Conservation (phyloP, 2,797 vertebrate species). For the Borostomias antarcticus region DNA sequence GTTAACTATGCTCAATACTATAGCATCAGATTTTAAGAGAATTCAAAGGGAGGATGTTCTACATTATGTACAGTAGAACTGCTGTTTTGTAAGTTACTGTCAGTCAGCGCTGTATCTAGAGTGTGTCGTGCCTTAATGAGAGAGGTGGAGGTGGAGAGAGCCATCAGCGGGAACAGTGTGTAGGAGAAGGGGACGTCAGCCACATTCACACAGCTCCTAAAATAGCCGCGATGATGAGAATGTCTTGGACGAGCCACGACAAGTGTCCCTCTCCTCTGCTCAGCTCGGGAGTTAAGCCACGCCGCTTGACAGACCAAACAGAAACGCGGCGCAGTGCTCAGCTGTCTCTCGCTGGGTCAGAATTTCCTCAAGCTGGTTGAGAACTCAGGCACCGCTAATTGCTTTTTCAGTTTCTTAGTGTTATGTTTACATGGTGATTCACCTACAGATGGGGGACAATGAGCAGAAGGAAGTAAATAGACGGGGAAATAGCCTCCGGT, state of each 20-base stretch:
- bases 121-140: too few species aligned
- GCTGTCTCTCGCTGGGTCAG: not conserved
- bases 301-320: not conserved
- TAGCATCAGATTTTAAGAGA: too few species aligned
- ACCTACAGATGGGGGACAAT: too few species aligned
- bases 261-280: constrained; percentile 31
- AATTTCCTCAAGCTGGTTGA: not conserved
- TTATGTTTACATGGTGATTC: too few species aligned
- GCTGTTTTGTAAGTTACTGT: too few species aligned
- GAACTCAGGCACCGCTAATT: too few species aligned
- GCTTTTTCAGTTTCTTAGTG: too few species aligned
- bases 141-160: constrained; percentile 43
- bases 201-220: constrained; percentile 39
- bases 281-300: not conserved
- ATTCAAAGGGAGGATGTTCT: too few species aligned
- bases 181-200: constrained; percentile 1
- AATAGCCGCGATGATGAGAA: constrained; percentile 57
- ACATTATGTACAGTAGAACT: too few species aligned
- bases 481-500: constrained; percentile 11
- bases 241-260: constrained; percentile 25
- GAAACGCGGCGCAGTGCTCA: not conserved
- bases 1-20: too few species aligned
- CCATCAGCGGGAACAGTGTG: too few species aligned
- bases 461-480: constrained; percentile 3
- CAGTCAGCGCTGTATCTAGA: too few species aligned